Base-by-base conservation (phyloP, 2,113 vertebrate species). In the Rattus rattus region DNA sequence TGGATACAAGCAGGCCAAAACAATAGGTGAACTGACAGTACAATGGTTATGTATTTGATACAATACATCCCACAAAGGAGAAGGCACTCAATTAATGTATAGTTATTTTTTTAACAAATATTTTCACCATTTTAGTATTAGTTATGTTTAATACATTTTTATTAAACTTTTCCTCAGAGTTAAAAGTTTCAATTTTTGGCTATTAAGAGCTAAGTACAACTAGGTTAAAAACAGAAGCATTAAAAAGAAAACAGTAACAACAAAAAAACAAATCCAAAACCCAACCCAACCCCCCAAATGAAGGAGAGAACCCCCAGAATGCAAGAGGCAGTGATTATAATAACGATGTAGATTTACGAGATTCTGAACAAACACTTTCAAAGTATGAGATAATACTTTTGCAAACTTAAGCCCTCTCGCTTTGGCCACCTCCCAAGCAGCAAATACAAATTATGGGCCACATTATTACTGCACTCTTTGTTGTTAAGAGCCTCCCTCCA, bases 21-120 rank as follows among this genome's bases (percentile, higher is more conserved):
- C 89, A 92, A 65, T 47, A 95, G 61, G 94, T 88, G 79, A 83
- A 79, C 13, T 96, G 88, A 81, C 5, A 89, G 61, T 59, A 93
- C 65, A 92, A 90, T 80, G 72, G 36, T 8, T 75, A 92, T 94
- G 85, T 95, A 87, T 96, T 97, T 97, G 91, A 97, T 92, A 89
- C 22, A 43, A 43, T 70, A 95, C 67, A 72, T n/a, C 85, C 54
- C 67, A 88, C 47, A 69, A 88, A 70, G 33, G 33, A 54, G 43
- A 47, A 52, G 33, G 11, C n/a, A 52, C 43, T 86, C 63, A 43
- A 52, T 26, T 83, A 52, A 86, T 77, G 91, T 72, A 93, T 88
- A 91, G 63, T 19, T 86, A 47, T 54, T 75, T 88, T 49, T 94
- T 81, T 75, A 75, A 70, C 87, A 96, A 83, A 75, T 80, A 6